Conservation (phyloP, 1,140 invertebrate genomes). For the Drosophila sechellia region DNA sequence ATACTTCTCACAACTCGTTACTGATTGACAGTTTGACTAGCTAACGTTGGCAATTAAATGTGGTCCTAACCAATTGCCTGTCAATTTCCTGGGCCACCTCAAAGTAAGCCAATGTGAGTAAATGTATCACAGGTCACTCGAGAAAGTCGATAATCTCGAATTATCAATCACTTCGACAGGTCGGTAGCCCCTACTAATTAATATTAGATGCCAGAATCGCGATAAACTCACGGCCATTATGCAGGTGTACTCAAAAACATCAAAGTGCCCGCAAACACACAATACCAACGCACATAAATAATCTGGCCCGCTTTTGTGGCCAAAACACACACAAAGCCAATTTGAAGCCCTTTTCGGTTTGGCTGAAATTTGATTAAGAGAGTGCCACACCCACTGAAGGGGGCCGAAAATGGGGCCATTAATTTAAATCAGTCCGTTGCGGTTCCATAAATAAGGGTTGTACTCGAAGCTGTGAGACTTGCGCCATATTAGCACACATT, state of each 20-base stretch:
- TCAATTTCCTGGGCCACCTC: slow-evolving; percentile 3
- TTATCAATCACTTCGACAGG: slow-evolving; percentile 43
- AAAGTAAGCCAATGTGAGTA: slow-evolving; percentile 1
- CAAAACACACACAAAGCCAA: slow-evolving; percentile 32
- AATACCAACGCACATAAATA: slow-evolving; percentile 53
- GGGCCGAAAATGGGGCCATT: slow-evolving; percentile 57
- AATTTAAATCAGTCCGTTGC: slow-evolving; percentile 74
- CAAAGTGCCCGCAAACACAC: slow-evolving; percentile 52
- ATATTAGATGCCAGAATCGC: slow-evolving; percentile 45
- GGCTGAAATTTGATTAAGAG: slow-evolving; percentile 78
- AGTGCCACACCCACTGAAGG: slow-evolving; percentile 45
- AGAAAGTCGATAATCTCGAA: slow-evolving; percentile 16
- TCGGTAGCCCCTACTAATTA: slow-evolving; percentile 49
- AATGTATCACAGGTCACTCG: neutral
- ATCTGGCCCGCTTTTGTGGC: slow-evolving; percentile 28
- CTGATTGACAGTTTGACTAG: neutral
- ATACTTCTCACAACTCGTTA: neutral
- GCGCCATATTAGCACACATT: slow-evolving; percentile 72
- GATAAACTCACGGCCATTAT: slow-evolving; percentile 52
- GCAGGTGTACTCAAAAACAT: slow-evolving; percentile 33
- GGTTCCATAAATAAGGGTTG: slow-evolving; percentile 70
- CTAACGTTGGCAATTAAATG: neutral
- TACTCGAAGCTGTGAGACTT: slow-evolving; percentile 16
- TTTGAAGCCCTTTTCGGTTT: slow-evolving; percentile 56
- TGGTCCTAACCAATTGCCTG: slow-evolving; percentile 2